Evolutionary conservation across 2,113 vertebrate genomes (phyloP).

Genomic region (Andinoacara biseriatus): DNA sequence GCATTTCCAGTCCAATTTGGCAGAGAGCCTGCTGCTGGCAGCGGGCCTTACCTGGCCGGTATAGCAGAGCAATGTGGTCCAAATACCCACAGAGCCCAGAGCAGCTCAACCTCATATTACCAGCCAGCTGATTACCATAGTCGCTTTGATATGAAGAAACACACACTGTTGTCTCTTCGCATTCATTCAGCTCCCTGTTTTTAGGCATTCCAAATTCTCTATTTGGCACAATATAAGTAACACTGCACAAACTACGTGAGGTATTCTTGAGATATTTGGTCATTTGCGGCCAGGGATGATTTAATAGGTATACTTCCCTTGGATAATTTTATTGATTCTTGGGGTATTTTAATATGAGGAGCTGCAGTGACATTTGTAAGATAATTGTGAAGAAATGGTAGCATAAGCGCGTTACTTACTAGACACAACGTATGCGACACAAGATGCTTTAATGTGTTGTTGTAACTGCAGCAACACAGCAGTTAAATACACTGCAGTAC

Average conservation of each 20-base stretch:
- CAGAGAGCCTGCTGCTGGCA: constrained; percentile 51
- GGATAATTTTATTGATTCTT: constrained; percentile 7
- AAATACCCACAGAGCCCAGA: constrained; percentile 59
- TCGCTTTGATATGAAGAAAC: constrained; percentile 67
- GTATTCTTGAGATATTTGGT: constrained; percentile 28
- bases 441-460: neutral
- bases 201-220: constrained; percentile 41
- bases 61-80: constrained; percentile 50
- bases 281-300: constrained; percentile 15
- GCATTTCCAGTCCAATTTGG: constrained; percentile 44
- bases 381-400: neutral
- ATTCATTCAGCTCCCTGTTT: constrained; percentile 38
- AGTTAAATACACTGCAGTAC: too few relatives aligned
- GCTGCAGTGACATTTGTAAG: neutral
- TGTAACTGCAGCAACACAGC: neutral
- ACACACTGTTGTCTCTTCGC: constrained; percentile 45
- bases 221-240: constrained; percentile 37
- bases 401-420: neutral
- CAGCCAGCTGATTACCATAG: constrained; percentile 72
- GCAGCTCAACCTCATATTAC: constrained; percentile 61
- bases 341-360: neutral
- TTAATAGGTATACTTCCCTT: neutral
- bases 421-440: neutral
- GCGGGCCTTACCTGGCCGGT: constrained; percentile 56
- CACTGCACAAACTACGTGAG: constrained; percentile 10